Evolutionary conservation across 2,888 invertebrate species (phyloP).

Genomic region (Elysia crispata): DNA sequence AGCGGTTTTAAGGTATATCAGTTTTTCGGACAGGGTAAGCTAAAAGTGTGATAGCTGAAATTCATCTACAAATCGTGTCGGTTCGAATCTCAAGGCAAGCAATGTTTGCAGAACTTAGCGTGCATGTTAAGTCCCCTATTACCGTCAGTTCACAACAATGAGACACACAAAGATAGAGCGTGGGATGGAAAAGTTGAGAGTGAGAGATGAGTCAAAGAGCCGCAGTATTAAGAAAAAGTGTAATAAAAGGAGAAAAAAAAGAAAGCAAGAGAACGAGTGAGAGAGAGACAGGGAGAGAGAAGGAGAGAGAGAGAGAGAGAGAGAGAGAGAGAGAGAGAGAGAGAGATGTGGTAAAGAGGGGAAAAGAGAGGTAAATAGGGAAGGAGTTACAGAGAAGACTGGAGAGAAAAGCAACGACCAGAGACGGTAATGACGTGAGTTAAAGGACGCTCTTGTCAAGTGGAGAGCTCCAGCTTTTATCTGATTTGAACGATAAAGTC

Average conservation of each 20-base stretch:
- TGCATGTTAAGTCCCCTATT: too few relatives aligned
- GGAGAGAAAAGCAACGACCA: not conserved
- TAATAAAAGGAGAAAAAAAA: slow-evolving; percentile 3
- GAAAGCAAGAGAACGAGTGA: not conserved
- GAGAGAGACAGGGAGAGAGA: not conserved
- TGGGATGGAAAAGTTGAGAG: not conserved
- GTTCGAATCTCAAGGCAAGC: too few relatives aligned
- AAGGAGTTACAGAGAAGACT: not conserved
- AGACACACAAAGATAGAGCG: not conserved
- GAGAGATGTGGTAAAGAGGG: slow-evolving; percentile 18
- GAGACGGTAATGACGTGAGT: slow-evolving; percentile 9
- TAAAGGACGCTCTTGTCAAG: not conserved
- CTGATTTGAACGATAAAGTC: not conserved
- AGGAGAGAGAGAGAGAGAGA: slow-evolving; percentile 31
- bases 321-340: slow-evolving; percentile 16
- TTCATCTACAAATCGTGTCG: too few relatives aligned
- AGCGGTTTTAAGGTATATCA: too few relatives aligned
- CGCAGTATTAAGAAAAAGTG: too few relatives aligned
- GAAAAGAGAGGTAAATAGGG: not conserved
- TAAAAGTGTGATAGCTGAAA: too few relatives aligned
- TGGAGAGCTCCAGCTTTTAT: not conserved
- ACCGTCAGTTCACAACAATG: not conserved
- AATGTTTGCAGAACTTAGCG: too few relatives aligned
- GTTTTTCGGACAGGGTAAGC: too few relatives aligned
- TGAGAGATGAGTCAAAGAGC: not conserved